Evolutionary conservation across 2,888 invertebrate species (phyloP).

Genomic region (Conops quadrifasciatus): DNA sequence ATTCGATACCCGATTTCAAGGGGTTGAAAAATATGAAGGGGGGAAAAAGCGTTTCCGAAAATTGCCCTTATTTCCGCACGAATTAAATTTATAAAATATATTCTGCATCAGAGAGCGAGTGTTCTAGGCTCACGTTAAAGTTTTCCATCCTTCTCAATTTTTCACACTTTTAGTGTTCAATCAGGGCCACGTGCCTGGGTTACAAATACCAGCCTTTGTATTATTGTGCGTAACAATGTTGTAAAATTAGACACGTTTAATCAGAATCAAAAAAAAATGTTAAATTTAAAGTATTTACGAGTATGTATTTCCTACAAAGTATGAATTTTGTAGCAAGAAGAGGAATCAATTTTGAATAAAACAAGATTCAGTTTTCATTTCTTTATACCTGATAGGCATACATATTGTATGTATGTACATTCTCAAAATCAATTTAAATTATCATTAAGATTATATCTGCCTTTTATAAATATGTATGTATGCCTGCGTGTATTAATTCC

Average conservation of each 20-base stretch:
- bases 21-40: conserved; percentile 7
- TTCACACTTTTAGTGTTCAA: conserved; percentile 48
- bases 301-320: not conserved
- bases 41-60: conserved; percentile 6
- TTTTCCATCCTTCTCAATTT: conserved; percentile 39
- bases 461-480: not conserved
- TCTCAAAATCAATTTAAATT: conserved; percentile 10
- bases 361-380: too few relatives aligned
- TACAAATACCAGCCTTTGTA: conserved; percentile 24
- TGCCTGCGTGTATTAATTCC: not conserved
- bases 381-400: too few relatives aligned
- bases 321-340: not conserved
- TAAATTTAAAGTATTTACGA: not conserved
- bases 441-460: conserved; percentile 30
- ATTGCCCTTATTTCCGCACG: conserved; percentile 44
- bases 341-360: not conserved
- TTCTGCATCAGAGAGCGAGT: conserved; percentile 32
- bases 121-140: conserved; percentile 13
- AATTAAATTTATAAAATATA: conserved; percentile 42
- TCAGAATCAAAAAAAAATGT: conserved; percentile 28
- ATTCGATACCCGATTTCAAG: conserved; percentile 5
- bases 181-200: conserved; percentile 45
- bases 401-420: not conserved
- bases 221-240: conserved; percentile 23
- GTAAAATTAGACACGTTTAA: conserved; percentile 44